Conservation (phyloP, 1,140 invertebrate genomes). For the Drosophila tani region DNA sequence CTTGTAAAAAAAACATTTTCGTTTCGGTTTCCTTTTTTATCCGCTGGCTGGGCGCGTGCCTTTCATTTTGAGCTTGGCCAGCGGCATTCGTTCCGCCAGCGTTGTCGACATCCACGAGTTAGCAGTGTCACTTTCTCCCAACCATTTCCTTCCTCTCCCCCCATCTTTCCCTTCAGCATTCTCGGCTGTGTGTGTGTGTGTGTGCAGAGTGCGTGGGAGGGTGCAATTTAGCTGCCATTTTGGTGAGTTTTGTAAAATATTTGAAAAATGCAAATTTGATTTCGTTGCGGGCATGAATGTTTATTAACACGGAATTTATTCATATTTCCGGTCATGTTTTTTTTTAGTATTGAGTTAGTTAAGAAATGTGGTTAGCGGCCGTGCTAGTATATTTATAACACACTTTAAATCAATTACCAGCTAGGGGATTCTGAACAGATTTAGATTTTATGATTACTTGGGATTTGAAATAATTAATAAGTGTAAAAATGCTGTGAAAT, state of each 20-base stretch:
- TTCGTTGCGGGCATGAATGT: slow-evolving; percentile 35
- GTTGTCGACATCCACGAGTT: slow-evolving; percentile 62
- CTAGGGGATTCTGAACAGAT: background rate
- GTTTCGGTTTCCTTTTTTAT: slow-evolving; percentile 8
- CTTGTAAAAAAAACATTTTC: background rate
- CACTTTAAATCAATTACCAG: slow-evolving; percentile 11
- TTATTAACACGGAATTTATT: slow-evolving; percentile 51
- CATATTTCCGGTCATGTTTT: slow-evolving; percentile 11
- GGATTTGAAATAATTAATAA: background rate
- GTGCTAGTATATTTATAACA: slow-evolving; percentile 2
- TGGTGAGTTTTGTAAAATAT: slow-evolving; percentile 50
- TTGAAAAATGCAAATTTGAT: slow-evolving; percentile 55
- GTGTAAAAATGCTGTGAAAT: no score
- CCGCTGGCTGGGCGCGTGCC: slow-evolving; percentile 45
- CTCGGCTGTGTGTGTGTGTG: background rate
- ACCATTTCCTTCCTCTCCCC: background rate
- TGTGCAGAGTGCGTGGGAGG: slow-evolving; percentile 11
- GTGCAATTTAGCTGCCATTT: slow-evolving; percentile 43
- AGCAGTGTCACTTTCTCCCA: slow-evolving; percentile 43
- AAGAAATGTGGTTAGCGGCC: background rate
- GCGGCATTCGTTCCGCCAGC: slow-evolving; percentile 51
- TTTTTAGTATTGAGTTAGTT: background rate
- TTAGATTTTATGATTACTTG: slow-evolving; percentile 4
- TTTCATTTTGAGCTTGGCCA: slow-evolving; percentile 55
- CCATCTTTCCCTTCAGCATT: background rate